Evolutionary conservation across 2,888 invertebrate species (phyloP).

Genomic region (Willowsia nigromaculata): DNA sequence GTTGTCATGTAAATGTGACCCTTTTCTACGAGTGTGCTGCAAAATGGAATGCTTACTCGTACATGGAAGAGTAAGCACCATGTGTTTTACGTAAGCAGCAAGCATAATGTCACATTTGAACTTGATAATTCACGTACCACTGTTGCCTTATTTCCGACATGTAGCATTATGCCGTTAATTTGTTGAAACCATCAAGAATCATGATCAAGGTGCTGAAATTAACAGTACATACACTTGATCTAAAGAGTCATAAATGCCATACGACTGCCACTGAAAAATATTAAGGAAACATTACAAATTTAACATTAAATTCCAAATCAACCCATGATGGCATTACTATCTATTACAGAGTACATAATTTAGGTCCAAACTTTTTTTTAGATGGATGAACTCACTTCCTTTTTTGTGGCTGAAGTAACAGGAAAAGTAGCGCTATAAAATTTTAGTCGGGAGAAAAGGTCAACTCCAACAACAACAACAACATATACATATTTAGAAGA

Average conservation of each 20-base stretch:
- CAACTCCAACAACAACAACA: neutral
- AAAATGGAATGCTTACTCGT: neutral
- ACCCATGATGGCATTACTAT: no score
- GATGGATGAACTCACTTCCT: neutral
- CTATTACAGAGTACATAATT: neutral
- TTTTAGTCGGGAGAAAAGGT: slow-evolving; percentile 12
- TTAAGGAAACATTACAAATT: neutral
- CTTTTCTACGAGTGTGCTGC: neutral
- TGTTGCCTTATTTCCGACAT: neutral
- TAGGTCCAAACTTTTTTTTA: neutral
- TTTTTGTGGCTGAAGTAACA: neutral
- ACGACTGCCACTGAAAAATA: neutral
- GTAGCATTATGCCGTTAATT: slow-evolving; percentile 25
- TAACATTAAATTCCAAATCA: neutral
- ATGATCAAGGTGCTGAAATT: neutral
- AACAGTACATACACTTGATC: neutral
- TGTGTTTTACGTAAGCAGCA: no score
- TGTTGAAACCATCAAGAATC: neutral
- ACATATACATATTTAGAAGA: neutral
- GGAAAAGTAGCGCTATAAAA: slow-evolving; percentile 16
- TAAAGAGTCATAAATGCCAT: neutral
- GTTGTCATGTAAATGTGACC: neutral
- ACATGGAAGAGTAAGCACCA: neutral
- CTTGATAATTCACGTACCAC: neutral
- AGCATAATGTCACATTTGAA: no score